Base-by-base conservation (phyloP, 2,888 invertebrate genomes). In the Punctoribates punctum region DNA sequence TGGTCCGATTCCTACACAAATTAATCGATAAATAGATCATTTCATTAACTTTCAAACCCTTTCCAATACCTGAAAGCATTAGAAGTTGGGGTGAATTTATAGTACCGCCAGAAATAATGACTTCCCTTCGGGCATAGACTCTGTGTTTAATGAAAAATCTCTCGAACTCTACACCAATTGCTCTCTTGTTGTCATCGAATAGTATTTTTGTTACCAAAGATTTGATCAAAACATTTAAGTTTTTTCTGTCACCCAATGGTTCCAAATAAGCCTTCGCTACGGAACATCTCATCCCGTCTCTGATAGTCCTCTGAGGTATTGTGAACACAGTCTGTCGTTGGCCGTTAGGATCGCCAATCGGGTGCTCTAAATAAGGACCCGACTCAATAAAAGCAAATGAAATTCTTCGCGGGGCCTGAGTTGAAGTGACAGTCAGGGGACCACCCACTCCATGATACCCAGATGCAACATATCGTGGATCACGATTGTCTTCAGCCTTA, bases 121-220 rank as follows among this genome's bases (percentile, higher is more conserved):
- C 78, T 27, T 80, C 80, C 48, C 73, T 78, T 1, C 78, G 51
- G 4, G 83, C 84, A 15, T 82, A 81, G 9, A 84, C 79, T 29
- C 83, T 73, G 42, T 79, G 57, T 13, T 77, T 75, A 15, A 78
- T 51, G 17, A 74, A 73, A 25, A 78, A 38, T 3, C 78, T 73
- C 23, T 79, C 79, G 51, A 80, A 80, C 57, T 80, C 75, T 6
- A 80, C 78, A 4, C 78, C 78, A 23, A 76, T 91, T 0, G 93
- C 91, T n/a, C 90, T 85, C 83, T 91, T 92, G 0, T 89, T 89
- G 54, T 87, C 88, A 75, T 93, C 90, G 81, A 92, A 88, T 23
- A 91, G 86, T 0, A 90, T 57, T 57, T 74, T 76, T 4, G 78
- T 78, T 29, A 42, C 78, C 6, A 42, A 13, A 13, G 42, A 5